Conservation (phyloP, 2,888 invertebrate species). For the Alloscopus bannaensis region DNA sequence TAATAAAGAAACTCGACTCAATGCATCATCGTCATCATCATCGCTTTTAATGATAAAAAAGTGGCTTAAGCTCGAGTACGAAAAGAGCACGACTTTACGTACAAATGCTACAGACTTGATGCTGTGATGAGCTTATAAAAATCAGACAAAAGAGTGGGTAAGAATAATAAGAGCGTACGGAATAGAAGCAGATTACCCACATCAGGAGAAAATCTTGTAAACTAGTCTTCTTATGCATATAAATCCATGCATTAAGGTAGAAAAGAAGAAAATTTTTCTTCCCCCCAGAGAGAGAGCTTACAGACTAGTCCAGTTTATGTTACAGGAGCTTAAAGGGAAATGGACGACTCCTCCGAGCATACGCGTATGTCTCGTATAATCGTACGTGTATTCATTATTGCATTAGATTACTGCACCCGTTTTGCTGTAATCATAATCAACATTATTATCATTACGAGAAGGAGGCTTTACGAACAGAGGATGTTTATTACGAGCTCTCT, state of each 20-base stretch:
- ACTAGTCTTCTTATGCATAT: conserved; percentile 41
- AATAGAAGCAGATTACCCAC: conserved; percentile 24
- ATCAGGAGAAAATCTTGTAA: conserved; percentile 6
- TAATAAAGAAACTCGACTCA: conserved; percentile 14
- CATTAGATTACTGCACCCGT: conserved; percentile 6
- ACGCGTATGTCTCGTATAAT: not conserved
- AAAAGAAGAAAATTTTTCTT: too few species aligned
- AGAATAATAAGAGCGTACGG: conserved; percentile 34
- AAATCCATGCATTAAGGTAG: conserved; percentile 43
- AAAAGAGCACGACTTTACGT: not conserved
- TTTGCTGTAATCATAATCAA: conserved; percentile 22
- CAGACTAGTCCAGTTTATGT: conserved; percentile 63
- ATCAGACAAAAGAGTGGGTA: not conserved
- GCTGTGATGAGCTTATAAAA: conserved; percentile 1
- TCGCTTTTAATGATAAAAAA: conserved; percentile 48
- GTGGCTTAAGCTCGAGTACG: conserved; percentile 2
- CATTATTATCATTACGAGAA: conserved; percentile 30
- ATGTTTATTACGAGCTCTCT: conserved; percentile 21
- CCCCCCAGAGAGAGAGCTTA: too few species aligned
- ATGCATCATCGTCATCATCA: conserved; percentile 28
- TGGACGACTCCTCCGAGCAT: not conserved
- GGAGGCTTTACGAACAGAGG: not conserved
- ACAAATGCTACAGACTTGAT: too few species aligned
- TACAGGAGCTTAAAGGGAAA: conserved; percentile 51
- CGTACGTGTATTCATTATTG: not conserved